phyloP scores from a whole-genome alignment of 1,140 invertebrate species.

The Yoshiicerus persimilis region DNA sequence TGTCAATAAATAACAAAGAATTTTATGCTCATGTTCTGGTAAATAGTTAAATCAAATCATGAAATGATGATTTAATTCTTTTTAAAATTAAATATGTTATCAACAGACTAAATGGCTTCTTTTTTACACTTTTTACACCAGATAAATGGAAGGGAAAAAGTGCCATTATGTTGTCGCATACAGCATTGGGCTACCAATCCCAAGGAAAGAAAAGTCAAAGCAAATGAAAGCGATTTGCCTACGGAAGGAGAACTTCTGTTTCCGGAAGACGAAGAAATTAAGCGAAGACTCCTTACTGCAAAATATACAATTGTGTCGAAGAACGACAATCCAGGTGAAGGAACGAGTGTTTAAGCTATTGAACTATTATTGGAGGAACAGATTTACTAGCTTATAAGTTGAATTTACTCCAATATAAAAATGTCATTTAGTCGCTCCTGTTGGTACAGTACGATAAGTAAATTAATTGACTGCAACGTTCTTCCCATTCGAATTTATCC shows the following conservation, averaged over 20 bases:
- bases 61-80: not conserved
- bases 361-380: no score
- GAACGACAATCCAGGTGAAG: not conserved
- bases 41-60: constrained; percentile 45
- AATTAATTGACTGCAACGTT: no score
- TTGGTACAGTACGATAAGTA: no score
- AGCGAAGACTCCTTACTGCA: constrained; percentile 7
- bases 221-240: not conserved
- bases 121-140: constrained; percentile 47
- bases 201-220: constrained; percentile 10
- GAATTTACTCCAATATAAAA: no score
- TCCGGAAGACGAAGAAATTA: constrained; percentile 50
- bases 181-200: constrained; percentile 52
- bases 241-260: constrained; percentile 50
- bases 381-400: no score
- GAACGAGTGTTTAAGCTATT: no score
- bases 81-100: not conserved
- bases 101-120: not conserved
- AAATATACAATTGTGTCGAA: not conserved
- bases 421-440: no score
- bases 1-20: constrained; percentile 73
- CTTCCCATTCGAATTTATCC: no score
- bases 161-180: constrained; percentile 53
- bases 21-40: constrained; percentile 78
- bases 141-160: constrained; percentile 69